Conservation (phyloP, 2,888 invertebrate genomes). For the Isoperla grammatica region DNA sequence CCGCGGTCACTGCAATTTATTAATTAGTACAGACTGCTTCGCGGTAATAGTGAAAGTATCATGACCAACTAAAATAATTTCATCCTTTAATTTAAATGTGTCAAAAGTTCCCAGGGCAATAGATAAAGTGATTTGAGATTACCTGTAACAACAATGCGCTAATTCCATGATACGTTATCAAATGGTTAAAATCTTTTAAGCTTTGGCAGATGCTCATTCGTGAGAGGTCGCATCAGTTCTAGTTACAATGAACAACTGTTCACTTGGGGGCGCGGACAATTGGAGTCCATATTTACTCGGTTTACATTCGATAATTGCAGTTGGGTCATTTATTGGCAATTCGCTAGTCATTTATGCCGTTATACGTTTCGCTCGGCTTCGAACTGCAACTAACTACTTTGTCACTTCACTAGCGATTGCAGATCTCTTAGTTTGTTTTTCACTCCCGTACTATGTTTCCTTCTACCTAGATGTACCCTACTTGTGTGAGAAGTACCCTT, state of each 20-base stretch:
- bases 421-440: conserved; percentile 31
- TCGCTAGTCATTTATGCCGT: conserved; percentile 28
- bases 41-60: too few species aligned
- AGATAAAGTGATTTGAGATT: too few species aligned
- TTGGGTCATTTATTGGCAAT: conserved; percentile 27
- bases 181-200: too few species aligned
- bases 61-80: too few species aligned
- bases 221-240: too few species aligned
- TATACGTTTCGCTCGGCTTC: conserved; percentile 24
- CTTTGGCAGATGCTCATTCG: too few species aligned
- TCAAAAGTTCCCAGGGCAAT: too few species aligned
- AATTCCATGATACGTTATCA: too few species aligned
- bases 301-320: conserved; percentile 24
- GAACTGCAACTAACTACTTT: conserved; percentile 33
- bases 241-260: not conserved
- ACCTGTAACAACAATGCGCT: too few species aligned
- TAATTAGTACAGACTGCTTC: too few species aligned
- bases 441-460: conserved; percentile 34
- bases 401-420: conserved; percentile 31
- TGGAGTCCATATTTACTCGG: conserved; percentile 1
- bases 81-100: too few species aligned
- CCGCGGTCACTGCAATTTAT: too few species aligned
- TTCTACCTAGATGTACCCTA: conserved; percentile 34
- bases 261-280: not conserved
- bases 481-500: conserved; percentile 30